These are phyloP conservation scores for Aleiodes sp. DNA, from an alignment of 1,140 invertebrate species.

Conservation along the genomic window DNA sequence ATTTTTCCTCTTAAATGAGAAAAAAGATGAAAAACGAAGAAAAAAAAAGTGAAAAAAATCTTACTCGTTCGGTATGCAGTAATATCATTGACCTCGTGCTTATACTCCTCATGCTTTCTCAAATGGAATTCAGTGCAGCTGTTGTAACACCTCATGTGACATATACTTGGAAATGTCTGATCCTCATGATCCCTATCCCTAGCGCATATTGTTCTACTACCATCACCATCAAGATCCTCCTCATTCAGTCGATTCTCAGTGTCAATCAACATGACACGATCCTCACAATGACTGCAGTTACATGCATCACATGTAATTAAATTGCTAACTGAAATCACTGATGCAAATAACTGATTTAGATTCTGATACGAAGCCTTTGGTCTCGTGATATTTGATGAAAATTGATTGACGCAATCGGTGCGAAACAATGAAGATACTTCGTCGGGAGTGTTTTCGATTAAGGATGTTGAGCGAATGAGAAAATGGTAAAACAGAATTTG, in stretches of 20 bases:
- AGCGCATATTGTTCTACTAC: slow-evolving; percentile 55
- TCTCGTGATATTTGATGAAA: no score
- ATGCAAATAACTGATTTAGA: slow-evolving; percentile 10
- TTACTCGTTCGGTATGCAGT: slow-evolving; percentile 51
- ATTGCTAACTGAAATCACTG: slow-evolving; percentile 4
- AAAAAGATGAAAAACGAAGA: slow-evolving; percentile 4
- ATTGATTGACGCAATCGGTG: no score
- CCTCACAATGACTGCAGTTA: slow-evolving; percentile 54
- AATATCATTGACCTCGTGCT: slow-evolving; percentile 31
- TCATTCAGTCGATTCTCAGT: slow-evolving; percentile 16
- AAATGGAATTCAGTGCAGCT: slow-evolving; percentile 47
- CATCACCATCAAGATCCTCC: slow-evolving; percentile 50
- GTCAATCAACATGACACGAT: slow-evolving; percentile 44
- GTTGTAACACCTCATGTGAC: slow-evolving; percentile 61
- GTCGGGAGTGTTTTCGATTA: no score
- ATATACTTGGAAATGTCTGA: slow-evolving; percentile 56
- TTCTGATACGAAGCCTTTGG: slow-evolving; percentile 12
- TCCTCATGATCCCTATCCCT: slow-evolving; percentile 51
- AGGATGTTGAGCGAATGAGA: no score
- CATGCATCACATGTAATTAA: slow-evolving; percentile 35
- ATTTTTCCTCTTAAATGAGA: no score
- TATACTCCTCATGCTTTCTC: slow-evolving; percentile 34
- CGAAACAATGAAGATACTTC: no score
- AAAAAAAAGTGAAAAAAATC: slow-evolving; percentile 31
- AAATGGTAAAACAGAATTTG: no score